Percentiles rank a stretch among this genome's conserved stretches.
Evolutionary conservation across 92 coral and sea anemone species (phyloP).

Genomic region (Plumapathes pennacea): DNA sequence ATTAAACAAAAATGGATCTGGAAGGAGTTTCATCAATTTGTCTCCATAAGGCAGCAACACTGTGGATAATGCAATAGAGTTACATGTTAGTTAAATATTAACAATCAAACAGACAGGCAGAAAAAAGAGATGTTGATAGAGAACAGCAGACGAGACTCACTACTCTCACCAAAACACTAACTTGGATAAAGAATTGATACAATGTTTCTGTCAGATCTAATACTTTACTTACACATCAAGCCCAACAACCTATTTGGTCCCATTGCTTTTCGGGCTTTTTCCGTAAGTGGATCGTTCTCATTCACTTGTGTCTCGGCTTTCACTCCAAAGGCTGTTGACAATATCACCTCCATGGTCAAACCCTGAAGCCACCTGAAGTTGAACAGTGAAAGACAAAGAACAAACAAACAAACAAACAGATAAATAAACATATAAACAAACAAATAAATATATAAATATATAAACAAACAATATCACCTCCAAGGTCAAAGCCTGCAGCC

Average conservation of each 20-base stretch:
- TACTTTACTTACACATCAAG: slow-evolving; percentile 1
- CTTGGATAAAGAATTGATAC: too few relatives aligned
- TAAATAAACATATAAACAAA: too few relatives aligned
- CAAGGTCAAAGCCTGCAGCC: slow-evolving; percentile 49
- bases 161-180: not conserved
- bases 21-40: not conserved
- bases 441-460: too few relatives aligned
- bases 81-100: too few relatives aligned
- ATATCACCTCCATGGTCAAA: slow-evolving; percentile 36
- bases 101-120: too few relatives aligned
- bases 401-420: too few relatives aligned
- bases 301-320: slow-evolving; percentile 43
- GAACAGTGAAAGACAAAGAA: too few relatives aligned
- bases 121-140: too few relatives aligned
- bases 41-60: slow-evolving; percentile 25
- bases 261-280: slow-evolving; percentile 25
- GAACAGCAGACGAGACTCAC: too few relatives aligned
- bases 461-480: slow-evolving; percentile 44
- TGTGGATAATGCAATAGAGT: not conserved
- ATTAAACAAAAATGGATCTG: slow-evolving; percentile 7
- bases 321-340: slow-evolving; percentile 48
- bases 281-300: slow-evolving; percentile 42
- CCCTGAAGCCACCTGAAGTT: slow-evolving; percentile 41
- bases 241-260: slow-evolving; percentile 8
- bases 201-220: too few relatives aligned